Percentiles rank a stretch among this genome's conserved stretches.
These are phyloP conservation scores for Drosophila austrosaltans DNA, from an alignment of 2,888 invertebrate genomes.

Conservation along the genomic window DNA sequence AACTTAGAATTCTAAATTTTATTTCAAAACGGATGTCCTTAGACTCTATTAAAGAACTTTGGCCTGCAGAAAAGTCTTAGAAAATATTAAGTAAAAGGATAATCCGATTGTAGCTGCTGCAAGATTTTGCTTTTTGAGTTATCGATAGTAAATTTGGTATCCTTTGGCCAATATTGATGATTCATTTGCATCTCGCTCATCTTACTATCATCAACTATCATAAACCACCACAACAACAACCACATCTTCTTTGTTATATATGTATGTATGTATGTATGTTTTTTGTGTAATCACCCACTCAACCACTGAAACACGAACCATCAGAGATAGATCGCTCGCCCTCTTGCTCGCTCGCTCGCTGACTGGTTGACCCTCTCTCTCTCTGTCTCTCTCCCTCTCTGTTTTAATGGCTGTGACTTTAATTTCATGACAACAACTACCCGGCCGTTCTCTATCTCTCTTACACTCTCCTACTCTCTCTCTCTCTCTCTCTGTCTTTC, in stretches of 20 bases:
- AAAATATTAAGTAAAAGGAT: too few relatives aligned
- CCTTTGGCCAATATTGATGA: too few relatives aligned
- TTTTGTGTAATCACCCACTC: conserved; percentile 14
- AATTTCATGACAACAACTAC: background rate
- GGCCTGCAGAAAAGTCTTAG: too few relatives aligned
- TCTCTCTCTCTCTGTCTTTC: background rate
- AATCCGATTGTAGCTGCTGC: too few relatives aligned
- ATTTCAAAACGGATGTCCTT: too few relatives aligned
- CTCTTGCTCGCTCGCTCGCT: conserved; percentile 5
- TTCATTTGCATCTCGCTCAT: too few relatives aligned
- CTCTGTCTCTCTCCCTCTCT: background rate
- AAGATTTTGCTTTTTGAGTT: too few relatives aligned
- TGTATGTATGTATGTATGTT: background rate
- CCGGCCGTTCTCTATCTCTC: background rate
- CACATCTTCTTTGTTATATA: background rate
- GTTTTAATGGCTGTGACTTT: background rate
- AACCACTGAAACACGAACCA: conserved; percentile 12
- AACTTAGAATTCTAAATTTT: background rate
- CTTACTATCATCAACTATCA: too few relatives aligned
- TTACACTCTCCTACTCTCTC: background rate
- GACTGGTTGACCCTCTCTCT: background rate
- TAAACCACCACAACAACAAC: background rate
- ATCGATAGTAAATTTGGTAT: too few relatives aligned
- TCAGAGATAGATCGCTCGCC: background rate
- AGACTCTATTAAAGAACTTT: too few relatives aligned